phyloP scores from a whole-genome alignment of 1,140 invertebrate species.

The Cherax quadricarinatus region DNA sequence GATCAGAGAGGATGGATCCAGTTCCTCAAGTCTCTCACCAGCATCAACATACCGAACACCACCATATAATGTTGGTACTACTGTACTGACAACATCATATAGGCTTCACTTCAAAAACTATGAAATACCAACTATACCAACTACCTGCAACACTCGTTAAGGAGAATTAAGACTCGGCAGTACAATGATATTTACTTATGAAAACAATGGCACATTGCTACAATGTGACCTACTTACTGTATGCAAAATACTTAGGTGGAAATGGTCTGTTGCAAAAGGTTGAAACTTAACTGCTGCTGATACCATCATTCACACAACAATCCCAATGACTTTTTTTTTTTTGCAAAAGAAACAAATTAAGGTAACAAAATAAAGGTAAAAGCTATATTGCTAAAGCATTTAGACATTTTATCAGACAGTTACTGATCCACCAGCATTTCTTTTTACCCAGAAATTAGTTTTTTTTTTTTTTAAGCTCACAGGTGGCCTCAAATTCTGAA shows the following conservation, averaged over 20 bases:
- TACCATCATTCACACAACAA: slow-evolving; percentile 8
- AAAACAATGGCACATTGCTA: slow-evolving; percentile 60
- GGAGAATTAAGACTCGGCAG: slow-evolving; percentile 51
- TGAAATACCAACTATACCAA: too few species aligned
- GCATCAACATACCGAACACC: too few species aligned
- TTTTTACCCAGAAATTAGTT: too few species aligned
- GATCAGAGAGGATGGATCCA: too few species aligned
- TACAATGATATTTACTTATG: slow-evolving; percentile 63
- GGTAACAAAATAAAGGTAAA: neutral
- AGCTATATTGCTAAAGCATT: neutral
- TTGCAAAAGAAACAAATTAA: neutral
- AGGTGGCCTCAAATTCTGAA: too few species aligned
- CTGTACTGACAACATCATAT: too few species aligned
- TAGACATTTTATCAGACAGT: neutral
- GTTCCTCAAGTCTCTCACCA: too few species aligned
- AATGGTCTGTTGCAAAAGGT: slow-evolving; percentile 53
- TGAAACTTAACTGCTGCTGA: slow-evolving; percentile 30
- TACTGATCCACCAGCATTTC: too few species aligned
- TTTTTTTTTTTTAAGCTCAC: too few species aligned
- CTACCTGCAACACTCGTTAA: neutral
- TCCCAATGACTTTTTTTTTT: neutral
- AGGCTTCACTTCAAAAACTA: too few species aligned
- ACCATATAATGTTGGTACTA: too few species aligned
- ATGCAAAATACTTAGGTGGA: slow-evolving; percentile 47
- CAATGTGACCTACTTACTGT: slow-evolving; percentile 56